phyloP scores from a whole-genome alignment of 2,113 vertebrate genomes.

The Sula dactylatra region DNA sequence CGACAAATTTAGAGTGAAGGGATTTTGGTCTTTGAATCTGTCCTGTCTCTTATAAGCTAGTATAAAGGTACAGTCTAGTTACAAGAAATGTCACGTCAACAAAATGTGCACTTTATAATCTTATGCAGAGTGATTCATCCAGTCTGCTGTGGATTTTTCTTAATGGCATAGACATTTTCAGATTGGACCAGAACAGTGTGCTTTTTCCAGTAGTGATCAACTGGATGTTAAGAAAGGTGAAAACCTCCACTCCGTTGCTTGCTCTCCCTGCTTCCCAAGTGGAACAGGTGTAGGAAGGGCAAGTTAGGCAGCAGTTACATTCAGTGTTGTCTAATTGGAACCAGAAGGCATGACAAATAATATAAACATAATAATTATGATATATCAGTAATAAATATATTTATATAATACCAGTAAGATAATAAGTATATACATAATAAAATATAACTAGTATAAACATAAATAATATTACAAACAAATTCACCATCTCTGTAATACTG shows the following conservation, averaged over 20 bases:
- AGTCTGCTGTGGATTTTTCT: not conserved
- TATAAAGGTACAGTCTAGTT: not conserved
- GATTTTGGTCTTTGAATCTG: not conserved
- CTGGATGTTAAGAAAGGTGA: not conserved
- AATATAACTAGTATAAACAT: not conserved
- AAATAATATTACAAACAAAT: not conserved
- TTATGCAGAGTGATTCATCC: not conserved
- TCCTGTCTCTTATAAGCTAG: not conserved
- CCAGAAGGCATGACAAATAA: not conserved
- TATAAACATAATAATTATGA: not conserved
- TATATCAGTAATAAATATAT: not conserved
- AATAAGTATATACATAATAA: not conserved
- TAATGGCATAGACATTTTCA: not conserved
- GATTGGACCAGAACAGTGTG: not conserved
- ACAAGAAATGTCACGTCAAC: not conserved
- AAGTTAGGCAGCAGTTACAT: not conserved
- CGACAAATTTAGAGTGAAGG: not conserved
- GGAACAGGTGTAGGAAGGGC: not conserved
- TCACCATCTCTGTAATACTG: not conserved
- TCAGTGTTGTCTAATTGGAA: not conserved
- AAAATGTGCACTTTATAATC: not conserved
- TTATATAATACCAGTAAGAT: not conserved
- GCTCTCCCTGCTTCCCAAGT: not conserved
- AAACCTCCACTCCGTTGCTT: not conserved
- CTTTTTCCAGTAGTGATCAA: not conserved